Evolutionary conservation across 2,888 invertebrate species (phyloP).

Genomic region (Pyralis farinalis): DNA sequence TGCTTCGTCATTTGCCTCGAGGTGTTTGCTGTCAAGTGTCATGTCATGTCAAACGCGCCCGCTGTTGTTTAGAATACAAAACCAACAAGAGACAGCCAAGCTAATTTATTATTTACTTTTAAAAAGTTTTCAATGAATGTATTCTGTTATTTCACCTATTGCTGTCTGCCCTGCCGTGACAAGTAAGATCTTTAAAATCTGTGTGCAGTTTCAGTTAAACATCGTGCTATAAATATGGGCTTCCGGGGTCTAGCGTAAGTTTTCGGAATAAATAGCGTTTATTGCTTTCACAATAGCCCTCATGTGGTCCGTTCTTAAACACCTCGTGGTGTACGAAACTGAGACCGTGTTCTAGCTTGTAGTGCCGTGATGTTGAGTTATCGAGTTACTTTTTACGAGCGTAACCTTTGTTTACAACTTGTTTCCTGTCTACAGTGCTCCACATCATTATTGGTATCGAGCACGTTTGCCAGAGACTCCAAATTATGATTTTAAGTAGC

Average conservation of each 20-base stretch:
- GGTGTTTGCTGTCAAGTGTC: conserved; percentile 33
- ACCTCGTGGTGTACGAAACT: conserved; percentile 29
- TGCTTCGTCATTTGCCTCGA: conserved; percentile 28
- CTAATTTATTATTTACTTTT: conserved; percentile 74
- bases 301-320: conserved; percentile 30
- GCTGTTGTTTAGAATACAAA: conserved; percentile 71
- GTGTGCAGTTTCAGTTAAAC: conserved; percentile 55
- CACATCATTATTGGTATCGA: conserved; percentile 54
- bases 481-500: too few relatives aligned
- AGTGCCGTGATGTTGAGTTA: conserved; percentile 27
- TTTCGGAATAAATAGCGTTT: conserved; percentile 50
- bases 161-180: conserved; percentile 40
- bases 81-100: conserved; percentile 48
- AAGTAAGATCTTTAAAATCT: conserved; percentile 44
- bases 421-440: conserved; percentile 66
- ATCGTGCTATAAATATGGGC: conserved; percentile 51
- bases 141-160: conserved; percentile 33
- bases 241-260: conserved; percentile 56
- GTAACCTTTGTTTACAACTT: conserved; percentile 68
- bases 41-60: conserved; percentile 45
- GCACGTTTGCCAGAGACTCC: too few relatives aligned
- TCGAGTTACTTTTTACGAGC: conserved; percentile 46
- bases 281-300: conserved; percentile 37
- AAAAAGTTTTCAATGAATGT: conserved; percentile 58
- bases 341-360: conserved; percentile 30